A percentile compares a stretch with the other conserved stretches of the same genome.
phyloP scores from a whole-genome alignment of 2,888 invertebrate species.

The Darwinula stevensoni region DNA sequence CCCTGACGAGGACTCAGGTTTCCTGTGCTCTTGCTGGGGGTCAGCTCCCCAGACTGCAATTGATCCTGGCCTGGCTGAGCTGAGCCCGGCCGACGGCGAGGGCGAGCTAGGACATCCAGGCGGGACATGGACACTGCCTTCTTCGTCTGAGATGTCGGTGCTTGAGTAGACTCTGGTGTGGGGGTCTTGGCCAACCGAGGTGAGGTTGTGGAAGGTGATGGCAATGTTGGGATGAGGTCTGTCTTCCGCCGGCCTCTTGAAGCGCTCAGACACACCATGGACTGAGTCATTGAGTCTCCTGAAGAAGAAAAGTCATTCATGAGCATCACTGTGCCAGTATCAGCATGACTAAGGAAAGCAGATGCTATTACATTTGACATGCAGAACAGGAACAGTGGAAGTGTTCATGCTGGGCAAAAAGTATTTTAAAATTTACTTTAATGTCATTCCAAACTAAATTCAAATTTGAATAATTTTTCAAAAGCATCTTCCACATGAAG shows the following conservation, averaged over 20 bases:
- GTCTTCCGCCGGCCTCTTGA: conserved; percentile 20
- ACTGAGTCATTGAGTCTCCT: not conserved
- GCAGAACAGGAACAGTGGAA: too few relatives aligned
- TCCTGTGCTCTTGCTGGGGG: conserved; percentile 11
- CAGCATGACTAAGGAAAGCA: too few relatives aligned
- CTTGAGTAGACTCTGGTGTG: conserved; percentile 16
- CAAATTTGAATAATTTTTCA: too few relatives aligned
- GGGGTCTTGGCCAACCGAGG: conserved; percentile 23
- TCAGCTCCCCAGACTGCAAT: conserved; percentile 7
- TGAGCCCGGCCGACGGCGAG: conserved; percentile 31
- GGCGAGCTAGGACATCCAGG: conserved; percentile 52
- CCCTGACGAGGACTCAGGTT: conserved; percentile 9
- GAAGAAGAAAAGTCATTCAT: too few relatives aligned
- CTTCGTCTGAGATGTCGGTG: conserved; percentile 25
- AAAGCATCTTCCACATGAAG: too few relatives aligned
- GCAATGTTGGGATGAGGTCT: conserved; percentile 66
- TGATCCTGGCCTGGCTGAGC: conserved; percentile 33
- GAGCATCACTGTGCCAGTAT: too few relatives aligned
- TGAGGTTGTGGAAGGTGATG: conserved; percentile 20
- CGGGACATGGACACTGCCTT: conserved; percentile 82
- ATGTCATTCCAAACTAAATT: too few relatives aligned
- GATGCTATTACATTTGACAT: too few relatives aligned
- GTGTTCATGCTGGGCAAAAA: too few relatives aligned
- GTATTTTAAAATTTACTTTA: too few relatives aligned
- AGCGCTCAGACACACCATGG: conserved; percentile 8